Evolutionary conservation across 30 jellyfish, hydroid and myxozoan species (phyloP).

Genomic region (Pseudorhiza aurosa): DNA sequence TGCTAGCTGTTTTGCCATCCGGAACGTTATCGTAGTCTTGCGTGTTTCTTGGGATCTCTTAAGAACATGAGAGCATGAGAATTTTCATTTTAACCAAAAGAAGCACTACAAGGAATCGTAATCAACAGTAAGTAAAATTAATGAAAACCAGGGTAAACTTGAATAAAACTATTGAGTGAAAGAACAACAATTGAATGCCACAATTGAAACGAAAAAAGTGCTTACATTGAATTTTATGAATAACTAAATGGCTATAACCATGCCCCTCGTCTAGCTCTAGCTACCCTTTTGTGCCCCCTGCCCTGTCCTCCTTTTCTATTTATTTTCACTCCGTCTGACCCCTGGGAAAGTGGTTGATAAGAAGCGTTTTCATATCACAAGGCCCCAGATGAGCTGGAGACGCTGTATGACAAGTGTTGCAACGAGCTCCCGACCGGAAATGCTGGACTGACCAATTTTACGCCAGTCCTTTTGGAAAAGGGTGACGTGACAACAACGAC

Average conservation of each 20-base stretch:
- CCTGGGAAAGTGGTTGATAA: background rate
- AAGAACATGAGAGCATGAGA: no score
- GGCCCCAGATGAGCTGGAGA: slow-evolving; percentile 66
- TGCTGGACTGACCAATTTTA: slow-evolving; percentile 31
- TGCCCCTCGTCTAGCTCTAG: background rate
- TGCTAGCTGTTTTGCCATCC: background rate
- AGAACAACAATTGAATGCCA: no score
- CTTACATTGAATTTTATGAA: background rate
- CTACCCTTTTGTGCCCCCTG: background rate
- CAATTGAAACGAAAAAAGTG: no score
- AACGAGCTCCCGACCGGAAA: slow-evolving; percentile 31
- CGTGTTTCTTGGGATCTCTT: background rate
- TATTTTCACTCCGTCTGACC: no score
- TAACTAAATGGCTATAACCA: background rate
- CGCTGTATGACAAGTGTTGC: slow-evolving; percentile 43
- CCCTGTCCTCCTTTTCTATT: background rate
- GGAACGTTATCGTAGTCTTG: background rate
- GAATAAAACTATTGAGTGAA: no score
- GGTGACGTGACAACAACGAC: slow-evolving; percentile 18
- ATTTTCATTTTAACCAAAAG: no score
- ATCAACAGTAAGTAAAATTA: no score
- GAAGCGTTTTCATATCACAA: background rate
- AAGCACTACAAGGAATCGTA: no score
- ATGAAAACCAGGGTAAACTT: no score
- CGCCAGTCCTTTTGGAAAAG: slow-evolving; percentile 41